Base-by-base conservation (phyloP, 2,113 vertebrate species). In the Dascyllus trimaculatus region DNA sequence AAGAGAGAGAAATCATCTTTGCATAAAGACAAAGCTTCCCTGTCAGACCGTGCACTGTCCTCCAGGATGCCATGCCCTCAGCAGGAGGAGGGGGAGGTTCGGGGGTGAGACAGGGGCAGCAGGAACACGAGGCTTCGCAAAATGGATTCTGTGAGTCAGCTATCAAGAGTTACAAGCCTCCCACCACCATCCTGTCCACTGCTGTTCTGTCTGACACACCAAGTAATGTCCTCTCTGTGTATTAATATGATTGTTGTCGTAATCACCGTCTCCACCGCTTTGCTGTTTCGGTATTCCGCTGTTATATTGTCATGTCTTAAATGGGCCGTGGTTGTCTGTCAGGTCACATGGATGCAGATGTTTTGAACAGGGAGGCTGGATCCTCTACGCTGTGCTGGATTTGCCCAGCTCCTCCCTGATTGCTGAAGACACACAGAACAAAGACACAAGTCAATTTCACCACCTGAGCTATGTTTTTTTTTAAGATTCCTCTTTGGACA, bases 401-500 rank as follows among this genome's bases (percentile, higher is more conserved):
- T 96, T 99, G 88, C 95, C 97, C 92, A 99, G 95, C 84, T 99
- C 98, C 95, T 99, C 97, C 88, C 97, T 96, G 94, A 99, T 99
- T 78, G 97, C 98, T 99, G 84, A 26, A 66, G 48, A 93, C 21
- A 92, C 53, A 91, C 64, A 93, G 22, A 80, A 0, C 53, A 65
- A 22, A 71, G 3, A 67, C 48, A 62, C 21, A 43, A 35, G 32
- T 35, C 9, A 35, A 35, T 8, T 2, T 35, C 32, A 35, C 6
- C 32, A 35, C 32, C 32, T 35, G 32, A 35, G 32, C 32, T 35
- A 29, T 29, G 4, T 29, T 29, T 29, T 5, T 29, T 29, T 29
- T 5, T 5, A 29, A 29, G 29, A 29, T 29, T 29, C 4, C 7
- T 29, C 6, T 4, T 29, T 29, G 29, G 4, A 6, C 6, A 29